These are phyloP conservation scores for Ailuropoda melanoleuca DNA, from an alignment of 2,113 vertebrate genomes.

Conservation along the genomic window DNA sequence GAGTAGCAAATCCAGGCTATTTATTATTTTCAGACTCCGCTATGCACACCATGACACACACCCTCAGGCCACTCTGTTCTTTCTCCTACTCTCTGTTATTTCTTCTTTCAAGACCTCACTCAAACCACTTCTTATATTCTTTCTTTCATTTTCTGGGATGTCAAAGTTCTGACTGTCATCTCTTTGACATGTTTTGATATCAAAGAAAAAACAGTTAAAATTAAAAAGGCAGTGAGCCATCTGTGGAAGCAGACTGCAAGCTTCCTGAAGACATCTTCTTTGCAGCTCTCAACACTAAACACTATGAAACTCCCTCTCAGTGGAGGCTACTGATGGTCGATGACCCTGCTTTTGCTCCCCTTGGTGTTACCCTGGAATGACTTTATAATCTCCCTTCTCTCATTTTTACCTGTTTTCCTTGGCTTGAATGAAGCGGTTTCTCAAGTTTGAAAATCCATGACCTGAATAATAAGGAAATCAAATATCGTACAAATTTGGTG, in stretches of 20 bases:
- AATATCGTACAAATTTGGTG: neutral
- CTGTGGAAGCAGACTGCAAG: neutral
- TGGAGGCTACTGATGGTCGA: fast-evolving
- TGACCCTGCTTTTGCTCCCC: fast-evolving
- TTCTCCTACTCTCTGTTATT: neutral
- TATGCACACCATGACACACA: too few species aligned
- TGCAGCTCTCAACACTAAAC: neutral
- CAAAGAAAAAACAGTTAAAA: neutral
- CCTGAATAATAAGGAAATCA: neutral
- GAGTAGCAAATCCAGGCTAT: neutral
- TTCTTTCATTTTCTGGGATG: neutral
- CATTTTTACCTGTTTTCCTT: neutral
- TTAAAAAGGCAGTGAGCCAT: neutral
- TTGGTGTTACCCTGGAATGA: neutral
- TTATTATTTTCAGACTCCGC: neutral
- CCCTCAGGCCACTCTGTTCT: too few species aligned
- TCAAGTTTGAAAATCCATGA: neutral
- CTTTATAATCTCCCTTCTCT: neutral
- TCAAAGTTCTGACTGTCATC: neutral
- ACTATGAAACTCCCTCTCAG: neutral
- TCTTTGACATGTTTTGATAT: conserved; percentile 21
- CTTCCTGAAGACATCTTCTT: neutral
- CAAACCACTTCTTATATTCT: neutral
- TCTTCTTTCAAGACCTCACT: too few species aligned
- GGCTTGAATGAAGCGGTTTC: neutral